These are phyloP conservation scores for Psittacula derbiana DNA, from an alignment of 2,797 vertebrate species.

Conservation along the genomic window DNA sequence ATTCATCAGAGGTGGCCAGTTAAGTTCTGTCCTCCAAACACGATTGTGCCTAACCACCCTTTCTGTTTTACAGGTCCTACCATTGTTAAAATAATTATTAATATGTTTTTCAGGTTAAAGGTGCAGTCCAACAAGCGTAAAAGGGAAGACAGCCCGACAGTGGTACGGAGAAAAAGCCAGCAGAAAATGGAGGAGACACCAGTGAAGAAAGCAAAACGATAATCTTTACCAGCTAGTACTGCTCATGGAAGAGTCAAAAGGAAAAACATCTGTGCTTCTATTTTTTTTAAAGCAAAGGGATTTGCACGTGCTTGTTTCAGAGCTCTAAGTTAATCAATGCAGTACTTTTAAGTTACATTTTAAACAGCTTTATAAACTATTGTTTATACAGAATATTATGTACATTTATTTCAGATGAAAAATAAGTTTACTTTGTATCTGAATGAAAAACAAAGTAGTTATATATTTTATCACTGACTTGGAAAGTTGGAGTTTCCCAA, in stretches of 20 bases:
- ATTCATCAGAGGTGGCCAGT: neutral
- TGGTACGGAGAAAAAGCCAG: conserved; percentile 83
- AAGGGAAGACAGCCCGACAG: conserved; percentile 86
- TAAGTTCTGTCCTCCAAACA: neutral
- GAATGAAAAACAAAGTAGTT: conserved; percentile 77
- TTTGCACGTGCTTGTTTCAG: conserved; percentile 73
- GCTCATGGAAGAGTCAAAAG: neutral
- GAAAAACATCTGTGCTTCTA: conserved; percentile 27
- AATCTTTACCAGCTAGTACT: conserved; percentile 41
- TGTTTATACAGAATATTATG: conserved; percentile 75
- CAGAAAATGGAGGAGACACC: conserved; percentile 86
- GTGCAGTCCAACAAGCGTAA: conserved; percentile 83
- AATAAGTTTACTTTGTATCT: conserved; percentile 78
- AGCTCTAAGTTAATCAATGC: conserved; percentile 65
- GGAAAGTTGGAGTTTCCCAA: conserved; percentile 70
- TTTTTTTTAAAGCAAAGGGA: conserved; percentile 63
- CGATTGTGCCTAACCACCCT: neutral
- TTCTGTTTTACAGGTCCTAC: neutral
- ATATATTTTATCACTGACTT: conserved; percentile 77
- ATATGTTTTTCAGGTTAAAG: conserved; percentile 77
- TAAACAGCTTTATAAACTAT: conserved; percentile 77
- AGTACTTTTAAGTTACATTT: conserved; percentile 71
- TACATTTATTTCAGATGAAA: conserved; percentile 76
- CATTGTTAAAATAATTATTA: neutral
- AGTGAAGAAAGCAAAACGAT: conserved; percentile 89